A percentile compares a stretch with the other conserved stretches of the same genome.
Conservation (phyloP, 2,113 vertebrate species). For the Laticauda colubrina region DNA sequence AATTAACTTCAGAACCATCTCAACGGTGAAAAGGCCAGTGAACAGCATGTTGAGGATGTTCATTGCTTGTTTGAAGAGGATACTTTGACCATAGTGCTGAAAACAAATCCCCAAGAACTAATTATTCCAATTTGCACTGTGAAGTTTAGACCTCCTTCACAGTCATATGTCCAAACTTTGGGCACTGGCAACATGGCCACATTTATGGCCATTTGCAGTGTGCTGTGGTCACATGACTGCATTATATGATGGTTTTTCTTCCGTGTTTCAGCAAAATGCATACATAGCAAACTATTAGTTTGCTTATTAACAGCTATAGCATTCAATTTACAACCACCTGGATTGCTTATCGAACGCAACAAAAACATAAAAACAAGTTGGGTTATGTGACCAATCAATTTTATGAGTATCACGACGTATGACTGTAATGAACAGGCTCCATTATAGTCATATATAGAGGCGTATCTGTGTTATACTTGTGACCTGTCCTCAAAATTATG, state of each 20-base stretch:
- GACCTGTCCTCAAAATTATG: background rate
- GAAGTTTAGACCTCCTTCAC: conserved; percentile 13
- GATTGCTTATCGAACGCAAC: background rate
- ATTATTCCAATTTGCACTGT: background rate
- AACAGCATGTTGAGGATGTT: conserved; percentile 99
- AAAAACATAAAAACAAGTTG: background rate
- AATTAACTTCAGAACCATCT: conserved; percentile 99
- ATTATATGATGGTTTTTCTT: background rate
- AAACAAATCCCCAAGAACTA: conserved; percentile 1
- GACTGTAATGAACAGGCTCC: background rate
- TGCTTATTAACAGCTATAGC: background rate
- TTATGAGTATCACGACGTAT: background rate
- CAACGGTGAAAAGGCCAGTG: conserved; percentile 98
- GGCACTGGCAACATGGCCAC: background rate
- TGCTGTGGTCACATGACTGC: background rate
- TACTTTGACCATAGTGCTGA: conserved; percentile 96
- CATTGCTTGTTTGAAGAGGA: conserved; percentile 95
- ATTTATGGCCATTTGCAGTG: background rate
- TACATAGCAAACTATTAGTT: background rate
- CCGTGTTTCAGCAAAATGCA: background rate
- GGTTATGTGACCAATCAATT: background rate
- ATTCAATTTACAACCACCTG: background rate
- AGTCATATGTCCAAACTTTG: background rate
- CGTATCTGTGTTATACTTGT: background rate
- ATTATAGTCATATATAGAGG: background rate